Conservation (phyloP, 2,888 invertebrate species). For the Melanotus villosus region DNA sequence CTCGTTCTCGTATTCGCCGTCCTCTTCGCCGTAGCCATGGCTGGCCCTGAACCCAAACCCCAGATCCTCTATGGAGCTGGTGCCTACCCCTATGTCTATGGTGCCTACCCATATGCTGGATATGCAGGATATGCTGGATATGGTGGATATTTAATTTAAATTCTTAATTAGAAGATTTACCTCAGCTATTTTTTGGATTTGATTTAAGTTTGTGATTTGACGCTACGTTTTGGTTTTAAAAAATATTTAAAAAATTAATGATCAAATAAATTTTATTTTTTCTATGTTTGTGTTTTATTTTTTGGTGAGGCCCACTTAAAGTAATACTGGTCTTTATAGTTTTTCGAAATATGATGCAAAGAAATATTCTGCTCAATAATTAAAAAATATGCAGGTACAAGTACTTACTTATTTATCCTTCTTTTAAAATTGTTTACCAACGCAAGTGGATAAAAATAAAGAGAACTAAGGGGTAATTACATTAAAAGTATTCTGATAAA, state of each 20-base stretch:
- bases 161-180: not conserved
- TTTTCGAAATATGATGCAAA: too few species aligned
- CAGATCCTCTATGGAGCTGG: slow-evolving; percentile 32
- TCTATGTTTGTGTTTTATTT: not conserved
- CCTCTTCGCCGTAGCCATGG: slow-evolving; percentile 48
- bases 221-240: not conserved
- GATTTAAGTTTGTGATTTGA: not conserved
- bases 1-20: slow-evolving; percentile 44
- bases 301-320: not conserved
- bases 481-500: too few species aligned
- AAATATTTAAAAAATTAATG: not conserved
- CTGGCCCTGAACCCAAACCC: slow-evolving; percentile 47
- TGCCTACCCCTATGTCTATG: slow-evolving; percentile 24
- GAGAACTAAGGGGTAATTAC: too few species aligned
- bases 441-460: too few species aligned
- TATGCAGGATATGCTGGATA: slow-evolving; percentile 10
- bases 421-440: too few species aligned
- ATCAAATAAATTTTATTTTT: not conserved
- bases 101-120: slow-evolving; percentile 24
- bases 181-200: not conserved
- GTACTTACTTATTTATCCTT: too few species aligned
- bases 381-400: too few species aligned
- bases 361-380: too few species aligned
- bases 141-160: slow-evolving; percentile 13
- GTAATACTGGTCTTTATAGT: too few species aligned